phyloP scores from a whole-genome alignment of 1,140 invertebrate species.

The Drosophila cardini region DNA sequence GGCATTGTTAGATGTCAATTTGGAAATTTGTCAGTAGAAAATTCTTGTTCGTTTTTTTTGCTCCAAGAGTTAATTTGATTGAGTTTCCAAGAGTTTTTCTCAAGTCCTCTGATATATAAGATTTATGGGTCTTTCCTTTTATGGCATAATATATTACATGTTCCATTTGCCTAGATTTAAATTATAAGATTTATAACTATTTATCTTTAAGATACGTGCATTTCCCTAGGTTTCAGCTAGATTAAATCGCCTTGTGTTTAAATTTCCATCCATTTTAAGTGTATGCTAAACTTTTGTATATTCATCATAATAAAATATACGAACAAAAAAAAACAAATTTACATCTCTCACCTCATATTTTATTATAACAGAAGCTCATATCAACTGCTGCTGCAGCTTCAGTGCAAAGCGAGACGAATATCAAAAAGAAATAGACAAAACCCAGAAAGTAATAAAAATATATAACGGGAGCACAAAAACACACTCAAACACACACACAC shows the following conservation, averaged over 20 bases:
- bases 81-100: neutral
- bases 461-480: neutral
- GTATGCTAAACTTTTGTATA: conserved; percentile 11
- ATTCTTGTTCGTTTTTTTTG: neutral
- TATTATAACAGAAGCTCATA: conserved; percentile 20
- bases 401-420: conserved; percentile 1
- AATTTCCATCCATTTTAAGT: neutral
- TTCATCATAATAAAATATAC: conserved; percentile 19
- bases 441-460: conserved; percentile 50
- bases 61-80: conserved; percentile 1
- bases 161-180: neutral
- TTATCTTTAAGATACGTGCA: neutral
- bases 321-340: neutral
- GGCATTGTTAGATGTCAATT: neutral
- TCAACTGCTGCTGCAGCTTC: neutral
- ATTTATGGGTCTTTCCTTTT: too few relatives aligned
- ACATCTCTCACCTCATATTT: conserved; percentile 5
- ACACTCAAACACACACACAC: conserved; percentile 5
- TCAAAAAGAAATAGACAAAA: conserved; percentile 31
- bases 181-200: neutral
- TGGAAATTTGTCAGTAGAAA: neutral
- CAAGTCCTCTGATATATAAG: too few relatives aligned
- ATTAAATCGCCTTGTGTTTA: neutral
- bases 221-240: too few relatives aligned
- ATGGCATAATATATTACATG: too few relatives aligned